These are phyloP conservation scores for Syngnathus scovelli DNA, from an alignment of 2,113 vertebrate genomes.

Conservation along the genomic window DNA sequence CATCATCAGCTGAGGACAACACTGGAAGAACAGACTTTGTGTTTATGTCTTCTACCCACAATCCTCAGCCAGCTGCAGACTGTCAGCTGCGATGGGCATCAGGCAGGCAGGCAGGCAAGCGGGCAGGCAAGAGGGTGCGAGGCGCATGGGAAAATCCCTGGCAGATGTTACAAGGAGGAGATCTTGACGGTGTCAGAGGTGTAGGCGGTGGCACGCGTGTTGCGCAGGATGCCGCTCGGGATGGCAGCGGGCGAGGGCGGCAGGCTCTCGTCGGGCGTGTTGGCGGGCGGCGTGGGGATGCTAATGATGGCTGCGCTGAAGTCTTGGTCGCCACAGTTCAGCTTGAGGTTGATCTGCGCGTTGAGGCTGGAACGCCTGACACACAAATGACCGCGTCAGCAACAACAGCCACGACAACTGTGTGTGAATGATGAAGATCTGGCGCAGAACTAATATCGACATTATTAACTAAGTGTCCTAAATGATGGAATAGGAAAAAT, in stretches of 20 bases:
- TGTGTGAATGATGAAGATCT: not conserved
- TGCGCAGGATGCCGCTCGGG: constrained; percentile 71
- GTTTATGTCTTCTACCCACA: not conserved
- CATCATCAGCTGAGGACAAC: not conserved
- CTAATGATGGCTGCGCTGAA: constrained; percentile 86
- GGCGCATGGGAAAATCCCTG: not conserved
- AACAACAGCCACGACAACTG: not conserved
- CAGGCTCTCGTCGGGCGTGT: constrained; percentile 82
- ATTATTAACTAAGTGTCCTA: not conserved
- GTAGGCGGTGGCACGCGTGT: constrained; percentile 73
- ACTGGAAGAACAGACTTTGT: not conserved
- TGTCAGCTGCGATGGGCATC: not conserved
- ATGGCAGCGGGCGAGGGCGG: constrained; percentile 72
- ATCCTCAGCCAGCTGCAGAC: not conserved
- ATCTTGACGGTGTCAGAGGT: constrained; percentile 81
- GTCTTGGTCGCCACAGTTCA: constrained; percentile 81
- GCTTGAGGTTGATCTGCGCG: constrained; percentile 78
- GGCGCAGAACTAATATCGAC: not conserved
- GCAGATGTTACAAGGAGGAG: constrained; percentile 80
- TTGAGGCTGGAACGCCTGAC: constrained; percentile 85
- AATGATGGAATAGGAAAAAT: too few species aligned
- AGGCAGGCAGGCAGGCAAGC: not conserved
- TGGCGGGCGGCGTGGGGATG: constrained; percentile 85
- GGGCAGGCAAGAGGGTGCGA: not conserved
- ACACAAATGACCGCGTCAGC: not conserved